phyloP scores from a whole-genome alignment of 2,113 vertebrate species.

The Tilapia sparmanii region DNA sequence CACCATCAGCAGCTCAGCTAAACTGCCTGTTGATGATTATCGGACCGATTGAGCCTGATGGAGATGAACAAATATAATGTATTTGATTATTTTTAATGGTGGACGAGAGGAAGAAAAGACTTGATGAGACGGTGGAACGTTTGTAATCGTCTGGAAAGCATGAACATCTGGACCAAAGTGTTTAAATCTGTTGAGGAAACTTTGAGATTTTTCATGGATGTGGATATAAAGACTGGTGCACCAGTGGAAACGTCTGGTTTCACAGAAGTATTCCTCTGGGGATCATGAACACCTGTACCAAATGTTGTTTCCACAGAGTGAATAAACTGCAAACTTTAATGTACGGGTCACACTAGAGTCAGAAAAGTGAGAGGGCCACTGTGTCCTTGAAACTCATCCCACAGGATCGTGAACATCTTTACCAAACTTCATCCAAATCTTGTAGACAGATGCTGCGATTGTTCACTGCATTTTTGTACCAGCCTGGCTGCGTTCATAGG shows the following conservation, averaged over 20 bases:
- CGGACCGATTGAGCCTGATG: background rate
- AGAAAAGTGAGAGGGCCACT: background rate
- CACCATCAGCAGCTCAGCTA: accelerated
- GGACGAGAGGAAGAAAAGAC: background rate
- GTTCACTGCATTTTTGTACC: background rate
- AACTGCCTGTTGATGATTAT: background rate
- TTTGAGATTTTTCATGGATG: background rate
- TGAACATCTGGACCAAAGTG: background rate
- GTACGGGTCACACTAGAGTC: accelerated
- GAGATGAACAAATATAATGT: background rate
- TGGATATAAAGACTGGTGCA: accelerated
- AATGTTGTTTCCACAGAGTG: background rate
- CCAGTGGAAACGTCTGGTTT: background rate
- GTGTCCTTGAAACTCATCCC: accelerated
- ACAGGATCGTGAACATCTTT: background rate
- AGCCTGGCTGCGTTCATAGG: accelerated
- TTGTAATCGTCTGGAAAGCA: background rate
- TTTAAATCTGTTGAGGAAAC: background rate
- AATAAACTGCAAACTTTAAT: background rate
- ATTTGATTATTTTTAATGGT: background rate
- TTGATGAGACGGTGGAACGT: accelerated
- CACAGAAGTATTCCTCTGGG: background rate
- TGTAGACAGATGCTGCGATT: background rate
- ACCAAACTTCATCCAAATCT: accelerated
- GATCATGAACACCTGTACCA: background rate